Conservation (phyloP, 1,140 invertebrate genomes). For the Melanaphis sacchari region DNA sequence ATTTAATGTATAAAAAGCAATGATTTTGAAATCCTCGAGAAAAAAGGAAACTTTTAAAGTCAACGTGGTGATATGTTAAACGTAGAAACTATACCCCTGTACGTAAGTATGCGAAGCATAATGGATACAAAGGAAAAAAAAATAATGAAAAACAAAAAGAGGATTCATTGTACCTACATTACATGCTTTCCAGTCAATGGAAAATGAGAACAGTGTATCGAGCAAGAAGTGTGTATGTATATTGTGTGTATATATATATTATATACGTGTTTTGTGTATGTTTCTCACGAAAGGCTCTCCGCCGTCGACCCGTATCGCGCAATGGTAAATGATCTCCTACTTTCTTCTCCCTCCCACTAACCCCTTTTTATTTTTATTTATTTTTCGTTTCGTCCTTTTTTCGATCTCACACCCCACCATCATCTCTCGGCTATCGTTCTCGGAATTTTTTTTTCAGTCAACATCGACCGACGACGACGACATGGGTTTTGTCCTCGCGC, state of each 20-base stretch:
- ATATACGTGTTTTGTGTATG: neutral
- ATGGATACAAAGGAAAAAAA: neutral
- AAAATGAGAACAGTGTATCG: neutral
- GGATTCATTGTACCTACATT: neutral
- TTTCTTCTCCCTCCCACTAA: neutral
- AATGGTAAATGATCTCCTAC: conserved; percentile 28
- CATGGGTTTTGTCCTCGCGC: neutral
- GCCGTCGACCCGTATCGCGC: neutral
- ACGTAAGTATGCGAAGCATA: neutral
- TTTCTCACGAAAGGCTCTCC: conserved; percentile 18
- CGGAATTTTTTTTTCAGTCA: neutral
- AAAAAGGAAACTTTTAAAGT: neutral
- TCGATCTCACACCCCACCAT: neutral
- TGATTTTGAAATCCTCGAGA: neutral
- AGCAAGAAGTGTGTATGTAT: neutral
- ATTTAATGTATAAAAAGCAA: neutral
- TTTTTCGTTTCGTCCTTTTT: conserved; percentile 13
- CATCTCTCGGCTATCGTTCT: neutral
- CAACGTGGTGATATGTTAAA: neutral
- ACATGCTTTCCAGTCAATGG: neutral
- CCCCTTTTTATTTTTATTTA: neutral
- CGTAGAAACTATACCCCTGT: neutral
- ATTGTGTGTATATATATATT: neutral
- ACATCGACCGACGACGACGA: neutral
- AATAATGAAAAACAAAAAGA: conserved; percentile 27